Evolutionary conservation across 2,888 invertebrate genomes (phyloP), one percentile per base, ranked within the genome.

Genomic region (Cantharis lateralis): DNA sequence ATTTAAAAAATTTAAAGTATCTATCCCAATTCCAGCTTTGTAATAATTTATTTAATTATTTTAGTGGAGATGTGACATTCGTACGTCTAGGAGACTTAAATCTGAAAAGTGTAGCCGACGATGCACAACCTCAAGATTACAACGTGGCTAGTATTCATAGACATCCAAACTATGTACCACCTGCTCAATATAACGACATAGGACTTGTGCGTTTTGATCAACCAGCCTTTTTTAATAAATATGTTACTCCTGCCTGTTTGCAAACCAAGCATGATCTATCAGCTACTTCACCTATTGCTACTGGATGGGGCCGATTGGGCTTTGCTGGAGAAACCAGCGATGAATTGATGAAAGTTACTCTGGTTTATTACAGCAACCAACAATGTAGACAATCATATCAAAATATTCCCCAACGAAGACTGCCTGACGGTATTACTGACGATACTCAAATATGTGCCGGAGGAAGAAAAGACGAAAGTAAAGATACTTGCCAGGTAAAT

Each of bases 141-240:
- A 24, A 70, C 78, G 24, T 89, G 2, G 64, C 78, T 4, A 28
- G 83, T 28, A 83, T 83, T n/a, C 84, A 87, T 74, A 80, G 80
- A 13, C 87, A 90, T 83, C 89, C 89, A 0, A 76, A 84, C 0
- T 90, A 89, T 80, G 84, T 82, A 70, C 78, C 80, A 4, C 85
- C 87, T 0, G 79, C 83, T 1, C 82, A 86, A 62, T 90, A 90
- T 80, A 87, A 90, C 78, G 90, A 90, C 71, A 89, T 90, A 61
- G 90, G 88, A 1, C 84, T 91, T 2, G 68, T 90, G 2, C 83
- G 85, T 77, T 80, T 90, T 28, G 85, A 87, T 15, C 78, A 79
- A 4, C 74, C 74, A 5, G 88, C 88, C 0, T 28, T 48, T 5
- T 88, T 89, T 76, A 80, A 87, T 68, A 76, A 79, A 18, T 83